Evolutionary conservation across 2,113 vertebrate genomes (phyloP).

Genomic region (Falcunculus frontatus): DNA sequence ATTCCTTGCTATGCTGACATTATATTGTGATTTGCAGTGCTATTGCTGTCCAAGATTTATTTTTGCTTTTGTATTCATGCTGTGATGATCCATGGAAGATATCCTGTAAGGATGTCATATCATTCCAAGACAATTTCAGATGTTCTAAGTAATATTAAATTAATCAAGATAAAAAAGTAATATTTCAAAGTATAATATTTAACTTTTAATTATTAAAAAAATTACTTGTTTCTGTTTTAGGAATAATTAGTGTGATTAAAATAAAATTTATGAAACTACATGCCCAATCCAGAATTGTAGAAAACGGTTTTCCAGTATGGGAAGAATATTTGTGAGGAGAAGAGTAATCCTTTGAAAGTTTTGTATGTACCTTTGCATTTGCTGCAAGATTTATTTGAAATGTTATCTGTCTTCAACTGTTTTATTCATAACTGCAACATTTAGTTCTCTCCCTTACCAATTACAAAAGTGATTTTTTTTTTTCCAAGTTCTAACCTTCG

Average conservation of each 20-base stretch:
- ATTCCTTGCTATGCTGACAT: background rate
- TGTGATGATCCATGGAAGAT: background rate
- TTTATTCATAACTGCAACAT: background rate
- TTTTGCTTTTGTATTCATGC: background rate
- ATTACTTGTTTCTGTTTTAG: background rate
- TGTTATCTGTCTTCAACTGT: background rate
- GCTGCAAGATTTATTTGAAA: background rate
- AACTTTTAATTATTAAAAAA: background rate
- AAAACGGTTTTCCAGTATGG: fast-evolving
- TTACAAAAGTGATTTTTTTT: background rate
- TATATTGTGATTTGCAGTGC: background rate
- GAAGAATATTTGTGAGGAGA: background rate
- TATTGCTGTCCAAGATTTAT: background rate
- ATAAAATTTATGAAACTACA: background rate
- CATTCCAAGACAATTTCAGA: background rate
- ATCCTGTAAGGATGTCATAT: background rate
- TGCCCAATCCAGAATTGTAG: background rate
- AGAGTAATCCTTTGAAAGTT: background rate
- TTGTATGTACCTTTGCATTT: background rate
- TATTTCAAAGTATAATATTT: background rate
- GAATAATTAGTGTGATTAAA: background rate
- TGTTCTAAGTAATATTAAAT: background rate
- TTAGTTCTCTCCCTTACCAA: background rate
- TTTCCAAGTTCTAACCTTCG: background rate
- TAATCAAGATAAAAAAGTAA: background rate